Evolutionary conservation across 2,113 vertebrate genomes (phyloP).

Genomic region (Ptyas mucosa): DNA sequence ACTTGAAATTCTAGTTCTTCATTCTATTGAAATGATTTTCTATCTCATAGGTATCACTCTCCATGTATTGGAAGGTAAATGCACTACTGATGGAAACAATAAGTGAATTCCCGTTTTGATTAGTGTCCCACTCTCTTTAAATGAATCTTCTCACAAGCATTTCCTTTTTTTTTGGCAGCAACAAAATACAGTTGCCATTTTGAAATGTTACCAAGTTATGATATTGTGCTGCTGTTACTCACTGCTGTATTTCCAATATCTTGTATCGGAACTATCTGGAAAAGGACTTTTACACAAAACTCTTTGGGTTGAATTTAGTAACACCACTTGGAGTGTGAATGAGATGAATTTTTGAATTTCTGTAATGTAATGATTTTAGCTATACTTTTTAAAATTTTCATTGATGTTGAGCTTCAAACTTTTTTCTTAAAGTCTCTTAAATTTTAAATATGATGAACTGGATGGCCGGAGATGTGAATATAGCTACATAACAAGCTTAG

Average conservation of each 20-base stretch:
- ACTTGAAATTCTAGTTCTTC: not conserved
- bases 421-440: not conserved
- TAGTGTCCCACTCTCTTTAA: not conserved
- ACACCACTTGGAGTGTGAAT: not conserved
- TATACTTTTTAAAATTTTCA: not conserved
- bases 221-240: not conserved
- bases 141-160: not conserved
- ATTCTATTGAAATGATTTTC: not conserved
- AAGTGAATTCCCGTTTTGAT: not conserved
- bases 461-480: not conserved
- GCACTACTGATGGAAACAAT: not conserved
- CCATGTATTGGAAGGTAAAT: not conserved
- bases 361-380: not conserved
- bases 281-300: not conserved
- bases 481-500: not conserved
- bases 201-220: not conserved
- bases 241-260: not conserved
- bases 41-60: not conserved
- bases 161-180: not conserved
- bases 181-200: not conserved
- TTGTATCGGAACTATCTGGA: not conserved
- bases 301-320: not conserved
- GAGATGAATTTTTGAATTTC: not conserved
- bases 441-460: not conserved
- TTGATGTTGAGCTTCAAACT: not conserved